Evolutionary conservation across 2,797 vertebrate species (phyloP).

Genomic region (Australoheros facetus): DNA sequence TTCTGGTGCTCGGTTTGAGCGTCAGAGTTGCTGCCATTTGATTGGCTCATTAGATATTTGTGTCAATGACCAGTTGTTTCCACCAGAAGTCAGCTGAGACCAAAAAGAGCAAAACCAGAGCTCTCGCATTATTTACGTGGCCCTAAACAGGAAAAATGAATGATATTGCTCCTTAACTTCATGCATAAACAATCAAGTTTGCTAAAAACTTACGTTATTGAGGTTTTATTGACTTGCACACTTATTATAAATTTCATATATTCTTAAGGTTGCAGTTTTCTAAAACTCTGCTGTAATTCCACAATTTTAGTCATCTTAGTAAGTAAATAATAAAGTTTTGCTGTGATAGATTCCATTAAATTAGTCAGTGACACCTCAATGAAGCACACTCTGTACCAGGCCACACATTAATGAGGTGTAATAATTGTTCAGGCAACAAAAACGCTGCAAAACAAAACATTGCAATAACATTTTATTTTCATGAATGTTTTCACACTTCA

Average conservation of each 20-base stretch:
- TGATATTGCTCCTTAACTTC: not conserved
- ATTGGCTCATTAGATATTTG: not conserved
- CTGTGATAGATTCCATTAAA: not conserved
- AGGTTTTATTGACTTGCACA: not conserved
- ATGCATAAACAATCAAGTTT: not conserved
- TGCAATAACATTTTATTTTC: constrained; percentile 75
- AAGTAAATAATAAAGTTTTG: no score
- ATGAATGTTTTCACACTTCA: constrained; percentile 75
- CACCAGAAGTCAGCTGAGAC: not conserved
- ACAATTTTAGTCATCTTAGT: no score
- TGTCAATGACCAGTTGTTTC: not conserved
- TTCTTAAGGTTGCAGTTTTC: not conserved
- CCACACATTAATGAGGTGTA: not conserved
- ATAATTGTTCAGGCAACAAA: not conserved
- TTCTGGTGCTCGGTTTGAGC: not conserved
- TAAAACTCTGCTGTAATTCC: not conserved
- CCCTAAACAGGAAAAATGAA: not conserved
- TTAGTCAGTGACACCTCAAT: not conserved
- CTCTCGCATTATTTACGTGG: not conserved
- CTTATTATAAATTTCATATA: not conserved
- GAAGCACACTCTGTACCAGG: not conserved
- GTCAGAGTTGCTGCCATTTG: not conserved
- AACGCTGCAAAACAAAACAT: constrained; percentile 1
- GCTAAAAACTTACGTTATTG: not conserved
- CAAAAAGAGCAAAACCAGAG: no score